Evolutionary conservation across 2,797 vertebrate species (phyloP).

Genomic region (Emydoidea blandingii): DNA sequence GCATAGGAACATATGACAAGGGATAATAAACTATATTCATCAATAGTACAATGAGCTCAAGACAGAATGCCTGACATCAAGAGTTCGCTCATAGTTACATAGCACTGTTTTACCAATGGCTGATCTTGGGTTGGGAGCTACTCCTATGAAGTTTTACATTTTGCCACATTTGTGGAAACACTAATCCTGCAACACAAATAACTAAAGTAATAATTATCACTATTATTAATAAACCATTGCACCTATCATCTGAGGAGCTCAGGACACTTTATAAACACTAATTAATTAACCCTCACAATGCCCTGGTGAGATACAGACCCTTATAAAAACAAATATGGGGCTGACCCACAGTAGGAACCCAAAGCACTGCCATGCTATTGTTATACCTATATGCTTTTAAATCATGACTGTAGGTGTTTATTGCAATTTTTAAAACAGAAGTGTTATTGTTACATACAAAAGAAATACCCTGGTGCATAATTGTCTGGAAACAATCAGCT

Average conservation of each 20-base stretch:
- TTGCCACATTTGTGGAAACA: background rate
- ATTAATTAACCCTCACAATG: background rate
- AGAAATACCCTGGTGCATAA: background rate
- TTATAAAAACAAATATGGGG: background rate
- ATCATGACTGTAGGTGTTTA: slow-evolving; percentile 47
- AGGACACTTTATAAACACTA: background rate
- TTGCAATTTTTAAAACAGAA: slow-evolving; percentile 31
- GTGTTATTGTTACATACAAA: background rate
- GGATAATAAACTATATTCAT: background rate
- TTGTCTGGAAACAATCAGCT: background rate
- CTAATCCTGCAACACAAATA: background rate
- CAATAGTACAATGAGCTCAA: background rate
- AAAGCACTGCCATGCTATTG: background rate
- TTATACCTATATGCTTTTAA: background rate
- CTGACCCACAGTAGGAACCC: background rate
- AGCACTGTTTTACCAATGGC: background rate
- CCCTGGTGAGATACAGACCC: background rate
- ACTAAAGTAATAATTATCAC: background rate
- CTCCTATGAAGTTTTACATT: slow-evolving; percentile 8
- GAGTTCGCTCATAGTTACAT: background rate
- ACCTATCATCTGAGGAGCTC: background rate
- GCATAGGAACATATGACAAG: accelerated
- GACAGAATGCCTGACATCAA: accelerated
- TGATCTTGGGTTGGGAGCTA: slow-evolving; percentile 5
- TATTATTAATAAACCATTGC: background rate